Evolutionary conservation across 2,888 invertebrate genomes (phyloP).

Genomic region (Acrocyrtus sp.): DNA sequence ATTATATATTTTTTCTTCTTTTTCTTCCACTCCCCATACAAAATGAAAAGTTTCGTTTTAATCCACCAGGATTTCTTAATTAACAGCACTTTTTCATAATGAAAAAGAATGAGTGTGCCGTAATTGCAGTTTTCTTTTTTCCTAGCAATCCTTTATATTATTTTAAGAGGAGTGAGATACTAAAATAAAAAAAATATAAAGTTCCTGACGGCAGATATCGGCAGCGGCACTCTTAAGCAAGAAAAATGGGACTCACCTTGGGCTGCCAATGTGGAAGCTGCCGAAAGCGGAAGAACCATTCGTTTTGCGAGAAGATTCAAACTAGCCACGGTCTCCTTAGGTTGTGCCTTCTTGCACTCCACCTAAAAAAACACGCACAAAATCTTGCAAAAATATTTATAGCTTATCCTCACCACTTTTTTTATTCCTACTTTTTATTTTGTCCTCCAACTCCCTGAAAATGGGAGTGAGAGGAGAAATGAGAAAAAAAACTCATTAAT

Average conservation of each 20-base stretch:
- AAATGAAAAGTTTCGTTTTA: too few species aligned
- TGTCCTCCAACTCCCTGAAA: not conserved
- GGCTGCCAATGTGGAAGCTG: conserved; percentile 61
- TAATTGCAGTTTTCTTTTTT: too few species aligned
- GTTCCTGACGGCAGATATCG: not conserved
- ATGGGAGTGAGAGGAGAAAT: not conserved
- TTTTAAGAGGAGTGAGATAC: too few species aligned
- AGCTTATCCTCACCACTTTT: not conserved
- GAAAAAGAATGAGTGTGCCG: too few species aligned
- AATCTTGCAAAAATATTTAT: too few species aligned
- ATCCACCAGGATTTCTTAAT: too few species aligned
- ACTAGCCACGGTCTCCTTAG: conserved; percentile 63
- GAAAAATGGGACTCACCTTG: conserved; percentile 58
- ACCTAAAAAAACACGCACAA: conserved; percentile 48
- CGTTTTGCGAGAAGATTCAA: conserved; percentile 63
- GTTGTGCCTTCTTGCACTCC: conserved; percentile 66
- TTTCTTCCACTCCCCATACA: too few species aligned
- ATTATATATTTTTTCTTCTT: too few species aligned
- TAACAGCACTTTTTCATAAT: too few species aligned
- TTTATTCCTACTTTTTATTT: not conserved
- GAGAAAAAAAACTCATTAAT: conserved; percentile 49
- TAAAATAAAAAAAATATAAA: too few species aligned
- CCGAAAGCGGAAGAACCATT: conserved; percentile 63
- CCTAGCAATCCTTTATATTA: too few species aligned
- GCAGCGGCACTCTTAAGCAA: not conserved